phyloP scores from a whole-genome alignment of 2,888 invertebrate genomes.

The Lithophane ornitopus region DNA sequence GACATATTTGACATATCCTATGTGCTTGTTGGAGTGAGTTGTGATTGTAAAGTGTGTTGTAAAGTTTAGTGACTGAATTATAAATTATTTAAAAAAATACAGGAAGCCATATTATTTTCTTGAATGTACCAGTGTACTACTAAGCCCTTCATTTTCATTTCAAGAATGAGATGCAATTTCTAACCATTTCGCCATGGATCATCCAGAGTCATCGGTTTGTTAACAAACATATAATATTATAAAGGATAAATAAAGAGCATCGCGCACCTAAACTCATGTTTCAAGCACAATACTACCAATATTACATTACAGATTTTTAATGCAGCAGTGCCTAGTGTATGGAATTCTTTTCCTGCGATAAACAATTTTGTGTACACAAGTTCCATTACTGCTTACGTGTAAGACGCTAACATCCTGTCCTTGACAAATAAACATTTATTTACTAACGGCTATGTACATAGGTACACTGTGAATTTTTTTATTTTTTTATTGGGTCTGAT shows the following conservation, averaged over 20 bases:
- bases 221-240: conserved; percentile 7
- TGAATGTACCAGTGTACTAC: not conserved
- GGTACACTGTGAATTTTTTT: not conserved
- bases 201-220: conserved; percentile 66
- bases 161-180: conserved; percentile 52
- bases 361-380: conserved; percentile 14
- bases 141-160: not conserved
- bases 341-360: not conserved
- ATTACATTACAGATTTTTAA: not conserved
- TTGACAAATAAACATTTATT: conserved; percentile 33
- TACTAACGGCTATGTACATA: not conserved
- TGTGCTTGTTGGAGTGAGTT: conserved; percentile 11
- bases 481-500: not conserved
- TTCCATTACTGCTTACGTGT: conserved; percentile 44
- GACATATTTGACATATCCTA: conserved; percentile 29
- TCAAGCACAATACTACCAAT: conserved; percentile 8
- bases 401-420: conserved; percentile 38
- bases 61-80: conserved; percentile 15
- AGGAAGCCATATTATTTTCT: conserved; percentile 20
- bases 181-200: conserved; percentile 62
- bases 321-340: not conserved
- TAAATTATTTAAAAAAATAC: conserved; percentile 4
- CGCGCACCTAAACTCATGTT: conserved; percentile 9
- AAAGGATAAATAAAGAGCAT: not conserved
- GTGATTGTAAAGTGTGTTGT: conserved; percentile 13